These are phyloP conservation scores for Linnaemya tessellans DNA, from an alignment of 2,888 invertebrate genomes.

Conservation along the genomic window DNA sequence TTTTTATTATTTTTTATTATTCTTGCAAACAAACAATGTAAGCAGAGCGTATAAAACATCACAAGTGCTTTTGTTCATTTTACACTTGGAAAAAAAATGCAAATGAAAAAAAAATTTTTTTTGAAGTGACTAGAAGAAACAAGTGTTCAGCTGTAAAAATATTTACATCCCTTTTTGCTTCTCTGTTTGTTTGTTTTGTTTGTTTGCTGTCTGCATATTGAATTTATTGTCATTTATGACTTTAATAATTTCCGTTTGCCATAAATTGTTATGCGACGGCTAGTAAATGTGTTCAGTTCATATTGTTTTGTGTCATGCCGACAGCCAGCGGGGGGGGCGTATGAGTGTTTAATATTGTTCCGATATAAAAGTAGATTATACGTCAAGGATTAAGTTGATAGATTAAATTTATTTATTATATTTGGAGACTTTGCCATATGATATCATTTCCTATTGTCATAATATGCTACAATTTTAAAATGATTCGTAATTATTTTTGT, in stretches of 20 bases:
- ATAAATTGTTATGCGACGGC: constrained; percentile 30
- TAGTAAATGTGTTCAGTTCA: constrained; percentile 21
- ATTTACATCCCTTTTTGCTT: background rate
- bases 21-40: background rate
- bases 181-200: background rate
- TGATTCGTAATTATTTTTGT: too few relatives aligned
- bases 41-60: background rate
- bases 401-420: background rate
- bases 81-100: background rate
- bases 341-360: background rate
- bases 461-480: too few relatives aligned
- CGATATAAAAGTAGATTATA: constrained; percentile 22
- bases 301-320: background rate
- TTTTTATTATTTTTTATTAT: constrained; percentile 11
- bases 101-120: background rate
- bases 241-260: constrained; percentile 53
- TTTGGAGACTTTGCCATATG: too few relatives aligned
- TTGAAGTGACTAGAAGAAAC: background rate
- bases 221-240: constrained; percentile 60
- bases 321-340: constrained; percentile 18
- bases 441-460: too few relatives aligned
- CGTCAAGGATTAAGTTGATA: background rate
- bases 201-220: constrained; percentile 30
- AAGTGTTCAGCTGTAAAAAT: background rate
- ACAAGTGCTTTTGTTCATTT: constrained; percentile 36